Percentiles rank a stretch among this genome's conserved stretches.
Evolutionary conservation across 2,797 vertebrate genomes (phyloP).

Genomic region (Ctenochaetus hawaiiensis): DNA sequence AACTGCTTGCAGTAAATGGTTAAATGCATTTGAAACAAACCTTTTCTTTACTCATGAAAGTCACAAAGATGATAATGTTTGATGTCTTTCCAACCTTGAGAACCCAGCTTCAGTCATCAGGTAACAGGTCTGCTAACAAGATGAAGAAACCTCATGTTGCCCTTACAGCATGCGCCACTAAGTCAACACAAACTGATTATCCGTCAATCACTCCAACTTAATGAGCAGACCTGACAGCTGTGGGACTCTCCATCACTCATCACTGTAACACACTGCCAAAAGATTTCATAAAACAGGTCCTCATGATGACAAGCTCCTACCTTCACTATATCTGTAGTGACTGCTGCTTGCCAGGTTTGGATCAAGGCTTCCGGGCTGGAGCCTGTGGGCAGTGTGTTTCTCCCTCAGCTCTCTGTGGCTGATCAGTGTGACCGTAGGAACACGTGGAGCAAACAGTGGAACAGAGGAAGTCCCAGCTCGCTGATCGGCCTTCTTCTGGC

Average conservation of each 20-base stretch:
- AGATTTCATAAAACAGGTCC: constrained; percentile 63
- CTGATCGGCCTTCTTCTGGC: constrained; percentile 60
- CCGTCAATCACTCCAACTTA: constrained; percentile 75
- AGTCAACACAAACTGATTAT: constrained; percentile 82
- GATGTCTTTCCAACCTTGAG: constrained; percentile 57
- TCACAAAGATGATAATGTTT: constrained; percentile 18
- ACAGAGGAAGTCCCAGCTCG: constrained; percentile 42
- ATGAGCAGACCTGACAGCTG: constrained; percentile 76
- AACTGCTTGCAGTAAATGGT: background rate
- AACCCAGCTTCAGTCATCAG: constrained; percentile 45
- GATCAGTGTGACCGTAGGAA: constrained; percentile 84
- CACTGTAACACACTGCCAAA: constrained; percentile 59
- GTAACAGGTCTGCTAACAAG: constrained; percentile 38
- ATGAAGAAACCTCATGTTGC: constrained; percentile 61
- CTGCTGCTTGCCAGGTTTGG: constrained; percentile 57
- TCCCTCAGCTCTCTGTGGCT: constrained; percentile 73
- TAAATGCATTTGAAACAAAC: background rate
- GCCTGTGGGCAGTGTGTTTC: constrained; percentile 52
- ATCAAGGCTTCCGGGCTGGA: constrained; percentile 50
- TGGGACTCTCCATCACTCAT: constrained; percentile 69
- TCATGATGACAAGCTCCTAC: constrained; percentile 71
- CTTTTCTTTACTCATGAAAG: background rate
- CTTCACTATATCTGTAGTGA: constrained; percentile 70
- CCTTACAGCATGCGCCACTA: constrained; percentile 57
- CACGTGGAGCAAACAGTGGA: constrained; percentile 47